phyloP scores from a whole-genome alignment of 2,888 invertebrate genomes.

The Troides oblongomaculatus region DNA sequence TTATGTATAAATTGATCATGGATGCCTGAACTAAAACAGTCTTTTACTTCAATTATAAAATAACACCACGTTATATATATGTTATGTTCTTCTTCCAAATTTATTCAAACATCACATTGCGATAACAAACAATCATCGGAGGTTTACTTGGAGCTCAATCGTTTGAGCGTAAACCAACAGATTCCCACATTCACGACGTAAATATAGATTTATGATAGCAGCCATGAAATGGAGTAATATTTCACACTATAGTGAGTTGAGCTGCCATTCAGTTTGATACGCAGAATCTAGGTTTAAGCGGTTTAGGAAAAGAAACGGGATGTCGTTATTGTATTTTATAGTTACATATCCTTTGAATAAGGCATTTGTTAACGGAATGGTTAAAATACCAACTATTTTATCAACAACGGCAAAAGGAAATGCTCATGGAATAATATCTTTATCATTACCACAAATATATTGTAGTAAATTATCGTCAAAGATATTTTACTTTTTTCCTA shows the following conservation, averaged over 20 bases:
- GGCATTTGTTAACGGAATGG: neutral
- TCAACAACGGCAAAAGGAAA: neutral
- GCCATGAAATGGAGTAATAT: conserved; percentile 21
- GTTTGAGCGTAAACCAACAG: conserved; percentile 22
- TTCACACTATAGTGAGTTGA: neutral
- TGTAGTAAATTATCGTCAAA: too few relatives aligned
- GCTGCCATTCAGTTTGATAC: conserved; percentile 9
- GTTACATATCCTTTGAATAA: neutral
- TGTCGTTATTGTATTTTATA: neutral
- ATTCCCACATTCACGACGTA: conserved; percentile 22
- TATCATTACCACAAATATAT: neutral
- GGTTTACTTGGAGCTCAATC: conserved; percentile 11
- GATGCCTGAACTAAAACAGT: too few relatives aligned
- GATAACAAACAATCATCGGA: neutral
- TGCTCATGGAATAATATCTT: neutral
- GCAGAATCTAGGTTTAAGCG: conserved; percentile 22
- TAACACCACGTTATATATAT: neutral
- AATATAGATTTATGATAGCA: conserved; percentile 18
- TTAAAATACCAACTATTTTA: neutral
- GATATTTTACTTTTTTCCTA: too few relatives aligned
- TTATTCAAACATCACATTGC: neutral
- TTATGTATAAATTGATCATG: too few relatives aligned
- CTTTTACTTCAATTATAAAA: neutral
- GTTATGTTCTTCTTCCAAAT: neutral
- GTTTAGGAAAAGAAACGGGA: neutral